Conservation (phyloP, 1,140 invertebrate species). For the Drosophila bocqueti region DNA sequence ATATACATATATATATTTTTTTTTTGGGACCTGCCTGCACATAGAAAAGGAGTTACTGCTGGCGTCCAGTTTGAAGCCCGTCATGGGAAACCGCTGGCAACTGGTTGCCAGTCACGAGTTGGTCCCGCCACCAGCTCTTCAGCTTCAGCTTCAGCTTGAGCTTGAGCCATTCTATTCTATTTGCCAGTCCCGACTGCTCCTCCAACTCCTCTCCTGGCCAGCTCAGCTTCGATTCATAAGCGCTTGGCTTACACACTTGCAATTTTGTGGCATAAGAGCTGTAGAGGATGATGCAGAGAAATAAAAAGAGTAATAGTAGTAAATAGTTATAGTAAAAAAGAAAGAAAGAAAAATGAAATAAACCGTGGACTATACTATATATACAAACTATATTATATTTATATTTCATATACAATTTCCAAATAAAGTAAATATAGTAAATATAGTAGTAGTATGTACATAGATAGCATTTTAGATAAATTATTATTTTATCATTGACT, state of each 20-base stretch:
- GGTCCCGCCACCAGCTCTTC: slow-evolving; percentile 37
- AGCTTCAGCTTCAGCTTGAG: neutral
- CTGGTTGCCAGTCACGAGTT: slow-evolving; percentile 78
- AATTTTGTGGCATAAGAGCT: slow-evolving; percentile 63
- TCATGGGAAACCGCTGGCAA: slow-evolving; percentile 66
- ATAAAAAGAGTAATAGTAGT: neutral
- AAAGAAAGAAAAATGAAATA: neutral
- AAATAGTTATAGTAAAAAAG: neutral
- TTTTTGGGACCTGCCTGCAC: slow-evolving; percentile 54
- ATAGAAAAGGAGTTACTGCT: slow-evolving; percentile 34
- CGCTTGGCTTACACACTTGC: slow-evolving; percentile 57
- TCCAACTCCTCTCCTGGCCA: slow-evolving; percentile 30
- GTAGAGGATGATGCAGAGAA: slow-evolving; percentile 10
- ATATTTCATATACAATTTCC: neutral
- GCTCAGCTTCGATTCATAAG: slow-evolving; percentile 72
- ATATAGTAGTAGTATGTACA: neutral
- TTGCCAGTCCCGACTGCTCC: slow-evolving; percentile 26
- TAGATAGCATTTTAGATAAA: neutral
- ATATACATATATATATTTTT: slow-evolving; percentile 32
- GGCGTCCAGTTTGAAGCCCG: slow-evolving; percentile 56
- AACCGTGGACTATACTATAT: neutral
- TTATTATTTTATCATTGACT: neutral
- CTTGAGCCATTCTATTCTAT: slow-evolving; percentile 60
- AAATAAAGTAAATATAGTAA: neutral
- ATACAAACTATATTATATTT: too few species aligned